Base-by-base conservation (phyloP, 2,113 vertebrate genomes). In the Melanotaenia duboulayi region DNA sequence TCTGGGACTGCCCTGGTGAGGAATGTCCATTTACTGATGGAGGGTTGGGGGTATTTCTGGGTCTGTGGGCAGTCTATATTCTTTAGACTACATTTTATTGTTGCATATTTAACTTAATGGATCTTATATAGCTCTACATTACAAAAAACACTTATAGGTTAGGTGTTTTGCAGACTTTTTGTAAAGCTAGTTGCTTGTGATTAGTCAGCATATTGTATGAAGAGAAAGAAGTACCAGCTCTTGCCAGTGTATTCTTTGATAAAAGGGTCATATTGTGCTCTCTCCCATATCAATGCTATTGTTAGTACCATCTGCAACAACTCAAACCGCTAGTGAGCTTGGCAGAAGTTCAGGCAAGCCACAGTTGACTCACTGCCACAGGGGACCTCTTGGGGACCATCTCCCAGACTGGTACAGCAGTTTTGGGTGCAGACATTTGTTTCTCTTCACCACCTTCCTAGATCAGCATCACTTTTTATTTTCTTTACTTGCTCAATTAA, bases 231-330 rank as follows among this genome's bases (percentile, higher is more conserved):
- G 11, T 51, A 14, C 23, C 12, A 55, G 35, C 23, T 66, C 23
- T 58, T 51, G 22, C 42, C 39, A 49, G 56, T 57, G 54, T 25
- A 11, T 28, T 68, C 28, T 24, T 55, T 56, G 70, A 48, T 50
- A 51, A 23, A 76, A 48, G 46, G 56, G 24, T 50, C 39, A 37
- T 65, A 64, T 42, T 16, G 44, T 60, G 46, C 62, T 48, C 28
- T 37, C 42, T 79, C 60, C 66, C 60, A 65, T 70, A 49, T 49
- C 48, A 40, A 56, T 58, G 28, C 56, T 40, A 42, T 32, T 19
- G 62, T 32, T 52, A 50, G 62, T 51, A 59, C 81, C 87, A 91
- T 86, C 86, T 91, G 85, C 72, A 73, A 40, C 76, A 74, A 44
- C 67, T 74, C 61, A 67, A 77, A 80, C 57, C 65, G 74, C 83